Conservation (phyloP, 2,888 invertebrate genomes). For the Capitulum mitella region DNA sequence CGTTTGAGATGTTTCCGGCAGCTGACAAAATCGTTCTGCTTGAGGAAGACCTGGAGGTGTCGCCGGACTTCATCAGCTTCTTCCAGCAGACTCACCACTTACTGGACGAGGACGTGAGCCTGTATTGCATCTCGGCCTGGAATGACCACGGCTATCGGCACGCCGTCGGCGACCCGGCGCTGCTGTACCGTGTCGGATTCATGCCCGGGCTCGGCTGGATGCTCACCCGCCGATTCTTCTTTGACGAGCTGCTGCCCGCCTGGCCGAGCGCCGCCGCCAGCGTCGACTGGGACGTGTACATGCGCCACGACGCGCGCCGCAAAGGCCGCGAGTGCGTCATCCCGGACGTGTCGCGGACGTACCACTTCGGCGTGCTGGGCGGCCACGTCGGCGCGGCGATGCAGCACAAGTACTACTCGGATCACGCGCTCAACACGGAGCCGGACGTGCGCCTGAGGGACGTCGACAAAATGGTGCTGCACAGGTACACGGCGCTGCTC, state of each 20-base stretch:
- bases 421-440: constrained; percentile 50
- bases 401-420: constrained; percentile 54
- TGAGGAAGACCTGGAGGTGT: constrained; percentile 54
- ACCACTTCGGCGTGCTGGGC: constrained; percentile 54
- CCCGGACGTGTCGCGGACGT: constrained; percentile 54
- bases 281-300: constrained; percentile 57
- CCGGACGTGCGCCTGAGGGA: constrained; percentile 49
- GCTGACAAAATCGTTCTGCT: constrained; percentile 52
- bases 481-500: constrained; percentile 47
- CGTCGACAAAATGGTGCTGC: constrained; percentile 42
- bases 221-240: constrained; percentile 50
- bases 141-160: constrained; percentile 56
- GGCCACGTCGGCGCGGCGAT: constrained; percentile 56
- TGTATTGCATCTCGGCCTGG: constrained; percentile 56
- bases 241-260: constrained; percentile 51
- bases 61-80: constrained; percentile 53
- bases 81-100: constrained; percentile 52
- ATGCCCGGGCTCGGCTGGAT: constrained; percentile 56
- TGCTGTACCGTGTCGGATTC: constrained; percentile 44
- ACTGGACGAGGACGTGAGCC: constrained; percentile 48
- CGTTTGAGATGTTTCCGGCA: constrained; percentile 51
- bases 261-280: constrained; percentile 53
- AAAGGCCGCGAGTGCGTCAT: constrained; percentile 53
- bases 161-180: constrained; percentile 49
- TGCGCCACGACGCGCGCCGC: constrained; percentile 50